Percentiles rank a stretch among this genome's conserved stretches.
These are phyloP conservation scores for Megalopta genalis DNA, from an alignment of 1,140 invertebrate species.

Conservation along the genomic window DNA sequence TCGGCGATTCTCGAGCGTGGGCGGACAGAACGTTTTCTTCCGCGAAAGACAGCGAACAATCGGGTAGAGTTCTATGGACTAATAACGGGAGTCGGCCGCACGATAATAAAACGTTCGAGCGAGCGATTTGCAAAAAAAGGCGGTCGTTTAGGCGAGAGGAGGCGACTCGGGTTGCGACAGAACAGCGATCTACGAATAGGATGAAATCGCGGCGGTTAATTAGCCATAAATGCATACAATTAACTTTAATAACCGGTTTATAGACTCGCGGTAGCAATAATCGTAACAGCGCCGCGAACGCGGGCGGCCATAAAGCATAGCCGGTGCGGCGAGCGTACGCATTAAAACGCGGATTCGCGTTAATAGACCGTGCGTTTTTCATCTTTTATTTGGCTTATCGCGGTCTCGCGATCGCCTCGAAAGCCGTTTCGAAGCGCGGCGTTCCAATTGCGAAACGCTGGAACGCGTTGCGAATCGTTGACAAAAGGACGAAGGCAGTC, in stretches of 20 bases:
- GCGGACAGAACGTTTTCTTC: no score
- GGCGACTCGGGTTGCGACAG: background rate
- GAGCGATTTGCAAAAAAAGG: background rate
- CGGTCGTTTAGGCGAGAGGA: background rate
- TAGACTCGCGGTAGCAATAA: background rate
- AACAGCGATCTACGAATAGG: background rate
- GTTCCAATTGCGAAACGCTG: no score
- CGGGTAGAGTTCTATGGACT: background rate
- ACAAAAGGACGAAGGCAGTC: no score
- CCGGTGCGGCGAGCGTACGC: no score
- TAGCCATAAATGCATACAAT: background rate
- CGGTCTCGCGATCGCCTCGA: background rate
- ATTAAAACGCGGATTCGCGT: no score
- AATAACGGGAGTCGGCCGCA: constrained; percentile 1
- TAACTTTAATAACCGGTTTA: constrained; percentile 15
- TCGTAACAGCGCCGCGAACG: background rate
- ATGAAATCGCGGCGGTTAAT: constrained; percentile 10
- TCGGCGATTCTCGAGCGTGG: no score
- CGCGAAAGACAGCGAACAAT: no score
- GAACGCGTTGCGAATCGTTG: no score
- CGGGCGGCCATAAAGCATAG: background rate
- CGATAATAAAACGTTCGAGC: constrained; percentile 14
- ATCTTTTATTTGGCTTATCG: background rate
- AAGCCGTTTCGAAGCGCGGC: no score
- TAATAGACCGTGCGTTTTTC: no score